Evolutionary conservation across 2,888 invertebrate species (phyloP).

Genomic region (Lysandra coridon): DNA sequence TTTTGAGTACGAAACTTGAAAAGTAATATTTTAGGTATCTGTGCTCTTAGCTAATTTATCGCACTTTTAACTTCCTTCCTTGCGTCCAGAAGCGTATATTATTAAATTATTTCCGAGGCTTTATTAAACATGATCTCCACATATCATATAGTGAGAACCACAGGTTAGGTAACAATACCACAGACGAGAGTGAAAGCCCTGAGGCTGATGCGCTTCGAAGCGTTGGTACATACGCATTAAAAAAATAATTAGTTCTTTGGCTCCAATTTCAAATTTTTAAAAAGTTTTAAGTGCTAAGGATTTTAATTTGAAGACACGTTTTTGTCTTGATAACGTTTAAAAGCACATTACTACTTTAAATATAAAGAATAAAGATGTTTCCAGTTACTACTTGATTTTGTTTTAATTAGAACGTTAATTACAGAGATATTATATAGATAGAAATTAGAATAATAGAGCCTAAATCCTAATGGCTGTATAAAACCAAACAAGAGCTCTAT

Average conservation of each 20-base stretch:
- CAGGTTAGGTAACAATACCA: constrained; percentile 64
- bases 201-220: constrained; percentile 10
- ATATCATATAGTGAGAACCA: constrained; percentile 27
- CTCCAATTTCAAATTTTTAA: neutral
- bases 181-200: constrained; percentile 69
- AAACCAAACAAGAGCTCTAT: too few relatives aligned
- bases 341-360: too few relatives aligned
- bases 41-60: neutral
- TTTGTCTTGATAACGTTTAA: too few relatives aligned
- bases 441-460: too few relatives aligned
- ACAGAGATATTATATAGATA: too few relatives aligned
- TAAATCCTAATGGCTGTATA: too few relatives aligned
- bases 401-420: too few relatives aligned
- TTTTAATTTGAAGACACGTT: too few relatives aligned
- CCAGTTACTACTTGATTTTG: too few relatives aligned
- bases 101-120: neutral
- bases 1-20: neutral
- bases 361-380: too few relatives aligned
- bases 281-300: too few relatives aligned
- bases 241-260: constrained; percentile 6
- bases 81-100: neutral
- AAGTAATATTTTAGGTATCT: neutral
- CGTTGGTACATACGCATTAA: neutral
- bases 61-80: neutral
- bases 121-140: neutral